phyloP scores from a whole-genome alignment of 35 echinoderm and acorn worm genomes.

The Chiridota heheva region DNA sequence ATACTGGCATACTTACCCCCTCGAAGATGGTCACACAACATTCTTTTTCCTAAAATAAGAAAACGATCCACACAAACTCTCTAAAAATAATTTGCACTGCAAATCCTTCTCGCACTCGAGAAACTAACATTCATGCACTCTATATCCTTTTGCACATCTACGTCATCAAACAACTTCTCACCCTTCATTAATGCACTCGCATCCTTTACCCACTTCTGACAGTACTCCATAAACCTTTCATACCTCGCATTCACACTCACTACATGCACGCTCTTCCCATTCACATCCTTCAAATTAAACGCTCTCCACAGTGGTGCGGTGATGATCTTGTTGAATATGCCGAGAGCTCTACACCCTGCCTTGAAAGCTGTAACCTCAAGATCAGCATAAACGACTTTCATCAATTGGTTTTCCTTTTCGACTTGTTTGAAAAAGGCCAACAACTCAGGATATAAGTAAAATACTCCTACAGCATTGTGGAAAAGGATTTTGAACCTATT shows the following conservation, averaged over 20 bases:
- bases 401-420: background rate
- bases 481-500: slow-evolving; percentile 75
- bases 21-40: slow-evolving; percentile 26
- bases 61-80: slow-evolving; percentile 14
- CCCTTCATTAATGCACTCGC: slow-evolving; percentile 4
- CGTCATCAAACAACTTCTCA: slow-evolving; percentile 15
- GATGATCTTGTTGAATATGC: slow-evolving; percentile 9
- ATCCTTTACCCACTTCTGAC: background rate
- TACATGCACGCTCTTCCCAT: slow-evolving; percentile 11
- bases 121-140: slow-evolving; percentile 7
- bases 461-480: slow-evolving; percentile 56
- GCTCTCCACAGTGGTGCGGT: slow-evolving; percentile 3
- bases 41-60: slow-evolving; percentile 15
- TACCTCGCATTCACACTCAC: slow-evolving; percentile 6
- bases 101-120: background rate
- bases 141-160: slow-evolving; percentile 5
- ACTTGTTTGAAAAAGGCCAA: background rate
- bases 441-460: slow-evolving; percentile 30
- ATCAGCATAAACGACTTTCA: slow-evolving; percentile 31
- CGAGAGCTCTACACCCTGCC: background rate
- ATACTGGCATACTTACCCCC: slow-evolving; percentile 27
- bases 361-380: slow-evolving; percentile 6
- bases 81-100: slow-evolving; percentile 6
- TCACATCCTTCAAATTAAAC: background rate
- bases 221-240: background rate